phyloP scores from a whole-genome alignment of 2,113 vertebrate species.

The Crypturellus undulatus region DNA sequence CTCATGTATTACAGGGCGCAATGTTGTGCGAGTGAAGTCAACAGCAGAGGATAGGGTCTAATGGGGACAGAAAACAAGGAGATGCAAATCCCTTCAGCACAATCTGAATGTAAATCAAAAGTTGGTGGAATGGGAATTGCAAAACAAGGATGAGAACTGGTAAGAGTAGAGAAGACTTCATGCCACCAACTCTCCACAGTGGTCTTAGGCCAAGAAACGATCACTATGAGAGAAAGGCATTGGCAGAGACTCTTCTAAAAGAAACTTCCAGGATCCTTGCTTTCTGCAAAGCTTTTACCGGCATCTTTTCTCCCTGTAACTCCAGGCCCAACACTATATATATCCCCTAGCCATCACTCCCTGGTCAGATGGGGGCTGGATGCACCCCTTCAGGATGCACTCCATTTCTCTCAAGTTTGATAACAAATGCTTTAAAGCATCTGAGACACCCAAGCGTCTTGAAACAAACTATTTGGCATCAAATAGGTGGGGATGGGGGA shows the following conservation, averaged over 20 bases:
- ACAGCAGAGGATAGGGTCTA: not conserved
- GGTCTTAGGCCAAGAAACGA: not conserved
- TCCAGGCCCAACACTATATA: not conserved
- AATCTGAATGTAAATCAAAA: not conserved
- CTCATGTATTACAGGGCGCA: fast-evolving
- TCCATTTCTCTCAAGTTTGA: not conserved
- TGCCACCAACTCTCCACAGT: not conserved
- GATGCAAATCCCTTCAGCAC: not conserved
- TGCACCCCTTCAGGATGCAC: not conserved
- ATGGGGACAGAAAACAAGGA: not conserved
- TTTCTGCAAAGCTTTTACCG: not conserved
- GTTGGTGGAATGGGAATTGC: not conserved
- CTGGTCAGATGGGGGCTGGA: fast-evolving
- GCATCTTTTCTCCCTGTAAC: not conserved
- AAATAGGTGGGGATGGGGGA: not conserved
- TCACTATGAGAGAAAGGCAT: not conserved
- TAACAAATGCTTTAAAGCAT: not conserved
- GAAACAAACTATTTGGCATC: not conserved
- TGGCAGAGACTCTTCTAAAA: not conserved
- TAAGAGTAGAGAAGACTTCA: not conserved
- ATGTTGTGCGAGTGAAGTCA: not conserved
- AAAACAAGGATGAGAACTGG: fast-evolving
- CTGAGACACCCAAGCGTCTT: not conserved
- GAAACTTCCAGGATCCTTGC: not conserved
- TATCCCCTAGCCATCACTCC: not conserved